phyloP scores from a whole-genome alignment of 2,888 invertebrate genomes.

The Limnephilus marmoratus region DNA sequence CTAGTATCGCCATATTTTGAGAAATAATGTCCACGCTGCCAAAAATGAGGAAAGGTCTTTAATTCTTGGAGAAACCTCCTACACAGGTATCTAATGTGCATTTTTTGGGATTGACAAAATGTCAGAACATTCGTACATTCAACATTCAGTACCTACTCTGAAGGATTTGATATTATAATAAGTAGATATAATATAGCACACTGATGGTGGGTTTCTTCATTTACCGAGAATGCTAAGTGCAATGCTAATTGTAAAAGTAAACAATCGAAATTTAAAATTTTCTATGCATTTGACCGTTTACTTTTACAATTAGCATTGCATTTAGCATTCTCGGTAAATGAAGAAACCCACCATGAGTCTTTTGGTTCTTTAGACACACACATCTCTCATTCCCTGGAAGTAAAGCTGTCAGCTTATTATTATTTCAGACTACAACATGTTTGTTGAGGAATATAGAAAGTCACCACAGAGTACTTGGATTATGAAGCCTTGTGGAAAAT shows the following conservation, averaged over 20 bases:
- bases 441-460: constrained; percentile 96
- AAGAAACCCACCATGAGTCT: no score
- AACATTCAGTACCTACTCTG: not conserved
- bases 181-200: not conserved
- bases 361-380: not conserved
- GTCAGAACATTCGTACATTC: not conserved
- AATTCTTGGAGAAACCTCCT: no score
- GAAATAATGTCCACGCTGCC: no score
- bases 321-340: no score
- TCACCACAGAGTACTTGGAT: constrained; percentile 98
- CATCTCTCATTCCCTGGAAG: not conserved
- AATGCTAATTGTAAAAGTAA: no score
- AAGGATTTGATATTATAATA: not conserved
- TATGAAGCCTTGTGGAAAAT: constrained; percentile 97
- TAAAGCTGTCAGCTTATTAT: not conserved
- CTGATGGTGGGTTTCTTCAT: no score
- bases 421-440: constrained; percentile 91
- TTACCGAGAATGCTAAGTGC: no score
- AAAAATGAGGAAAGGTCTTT: no score
- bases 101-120: not conserved
- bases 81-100: not conserved
- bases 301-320: no score
- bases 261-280: no score
- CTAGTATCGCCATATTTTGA: no score
- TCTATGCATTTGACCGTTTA: no score